Conservation (phyloP, 2,113 vertebrate species). For the Steatornis caripensis region DNA sequence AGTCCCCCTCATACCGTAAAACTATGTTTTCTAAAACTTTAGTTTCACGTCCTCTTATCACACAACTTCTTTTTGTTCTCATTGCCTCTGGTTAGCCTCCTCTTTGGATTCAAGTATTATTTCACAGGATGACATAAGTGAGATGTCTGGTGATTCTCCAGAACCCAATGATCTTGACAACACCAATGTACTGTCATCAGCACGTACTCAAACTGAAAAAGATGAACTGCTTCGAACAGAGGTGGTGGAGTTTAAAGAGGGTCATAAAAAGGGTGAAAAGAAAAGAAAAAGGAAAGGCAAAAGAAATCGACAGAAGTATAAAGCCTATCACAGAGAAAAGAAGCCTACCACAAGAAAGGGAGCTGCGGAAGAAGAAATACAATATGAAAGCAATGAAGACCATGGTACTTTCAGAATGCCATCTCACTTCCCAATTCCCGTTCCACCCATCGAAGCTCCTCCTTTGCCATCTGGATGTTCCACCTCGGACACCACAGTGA, state of each 20-base stretch:
- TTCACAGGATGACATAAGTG: slow-evolving; percentile 65
- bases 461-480: slow-evolving; percentile 82
- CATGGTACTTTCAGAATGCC: slow-evolving; percentile 71
- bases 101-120: slow-evolving; percentile 16
- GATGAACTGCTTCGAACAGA: slow-evolving; percentile 40
- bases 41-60: background rate
- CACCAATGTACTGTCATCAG: background rate
- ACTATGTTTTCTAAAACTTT: slow-evolving; percentile 21
- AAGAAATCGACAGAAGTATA: slow-evolving; percentile 1
- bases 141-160: slow-evolving; percentile 86
- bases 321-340: background rate
- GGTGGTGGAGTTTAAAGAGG: background rate
- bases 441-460: slow-evolving; percentile 45
- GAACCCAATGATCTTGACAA: slow-evolving; percentile 68
- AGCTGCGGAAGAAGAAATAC: background rate
- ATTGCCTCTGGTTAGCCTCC: background rate
- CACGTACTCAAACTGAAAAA: slow-evolving; percentile 45
- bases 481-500: slow-evolving; percentile 80
- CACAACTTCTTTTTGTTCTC: background rate
- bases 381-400: slow-evolving; percentile 32
- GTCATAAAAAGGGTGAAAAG: background rate
- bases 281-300: slow-evolving; percentile 55
- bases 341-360: background rate
- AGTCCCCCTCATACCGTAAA: too few relatives aligned
- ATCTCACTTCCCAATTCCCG: slow-evolving; percentile 23